Conservation (phyloP, 2,888 invertebrate genomes). For the Gisinianus flammeolus region DNA sequence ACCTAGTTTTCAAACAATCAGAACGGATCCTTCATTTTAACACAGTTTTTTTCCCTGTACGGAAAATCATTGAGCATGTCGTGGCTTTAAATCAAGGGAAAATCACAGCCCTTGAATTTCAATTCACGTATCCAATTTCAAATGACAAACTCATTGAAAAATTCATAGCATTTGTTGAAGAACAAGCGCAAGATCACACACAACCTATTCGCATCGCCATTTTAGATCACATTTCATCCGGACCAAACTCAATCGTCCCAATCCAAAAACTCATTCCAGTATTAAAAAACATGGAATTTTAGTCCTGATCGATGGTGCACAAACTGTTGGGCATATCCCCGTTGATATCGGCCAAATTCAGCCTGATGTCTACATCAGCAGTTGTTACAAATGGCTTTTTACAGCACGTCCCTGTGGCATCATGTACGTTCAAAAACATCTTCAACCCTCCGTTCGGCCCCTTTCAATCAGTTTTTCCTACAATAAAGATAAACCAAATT, state of each 20-base stretch:
- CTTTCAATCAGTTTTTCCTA: neutral
- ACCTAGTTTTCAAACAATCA: neutral
- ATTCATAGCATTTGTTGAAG: neutral
- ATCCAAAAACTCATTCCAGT: slow-evolving; percentile 49
- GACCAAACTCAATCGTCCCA: slow-evolving; percentile 45
- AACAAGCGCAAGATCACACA: neutral
- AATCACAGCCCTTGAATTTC: neutral
- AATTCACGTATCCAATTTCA: neutral
- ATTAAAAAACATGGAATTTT: slow-evolving; percentile 40
- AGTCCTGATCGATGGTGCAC: slow-evolving; percentile 53
- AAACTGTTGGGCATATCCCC: slow-evolving; percentile 51
- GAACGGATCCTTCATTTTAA: neutral
- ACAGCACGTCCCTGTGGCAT: neutral
- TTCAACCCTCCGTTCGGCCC: neutral
- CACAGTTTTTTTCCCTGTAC: neutral
- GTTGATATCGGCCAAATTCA: slow-evolving; percentile 42
- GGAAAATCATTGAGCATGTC: neutral
- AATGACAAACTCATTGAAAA: neutral
- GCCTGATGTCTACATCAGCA: slow-evolving; percentile 52
- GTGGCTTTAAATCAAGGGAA: neutral
- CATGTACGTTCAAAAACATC: neutral
- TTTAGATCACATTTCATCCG: slow-evolving; percentile 13
- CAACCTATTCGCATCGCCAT: neutral
- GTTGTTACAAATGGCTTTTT: slow-evolving; percentile 38
- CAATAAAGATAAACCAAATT: neutral